These are phyloP conservation scores for Andrena camellia DNA, from an alignment of 2,888 invertebrate species.

Conservation along the genomic window DNA sequence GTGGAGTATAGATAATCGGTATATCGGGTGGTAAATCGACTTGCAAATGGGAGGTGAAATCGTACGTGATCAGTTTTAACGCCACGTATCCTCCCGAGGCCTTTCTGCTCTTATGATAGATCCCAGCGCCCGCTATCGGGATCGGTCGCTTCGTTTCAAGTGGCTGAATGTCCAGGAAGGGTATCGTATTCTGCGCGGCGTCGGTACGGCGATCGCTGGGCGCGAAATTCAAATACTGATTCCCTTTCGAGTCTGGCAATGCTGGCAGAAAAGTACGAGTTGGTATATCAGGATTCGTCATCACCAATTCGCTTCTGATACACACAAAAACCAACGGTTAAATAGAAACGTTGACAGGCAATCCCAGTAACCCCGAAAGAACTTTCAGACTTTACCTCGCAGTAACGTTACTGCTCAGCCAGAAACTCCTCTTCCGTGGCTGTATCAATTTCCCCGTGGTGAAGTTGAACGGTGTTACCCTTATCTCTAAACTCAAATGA, in stretches of 20 bases:
- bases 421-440: constrained; percentile 88
- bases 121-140: constrained; percentile 91
- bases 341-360: neutral
- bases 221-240: constrained; percentile 90
- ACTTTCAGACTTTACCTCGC: constrained; percentile 70
- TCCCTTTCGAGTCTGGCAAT: constrained; percentile 87
- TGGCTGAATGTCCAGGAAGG: constrained; percentile 92
- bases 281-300: constrained; percentile 89
- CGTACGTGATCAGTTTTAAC: constrained; percentile 91
- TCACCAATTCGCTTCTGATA: constrained; percentile 87
- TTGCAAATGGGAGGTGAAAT: constrained; percentile 89
- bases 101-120: constrained; percentile 90
- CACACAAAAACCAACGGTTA: constrained; percentile 23
- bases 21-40: constrained; percentile 84
- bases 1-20: constrained; percentile 51
- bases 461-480: constrained; percentile 92
- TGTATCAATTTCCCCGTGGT: constrained; percentile 89
- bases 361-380: neutral
- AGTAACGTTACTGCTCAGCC: constrained; percentile 95
- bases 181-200: constrained; percentile 93
- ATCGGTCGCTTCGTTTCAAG: constrained; percentile 89
- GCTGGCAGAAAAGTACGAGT: constrained; percentile 86
- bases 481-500: constrained; percentile 94
- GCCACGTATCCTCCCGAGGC: constrained; percentile 92
- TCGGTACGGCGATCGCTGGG: constrained; percentile 90